These are phyloP conservation scores for Dyspetes luteomarginatus DNA, from an alignment of 2,888 invertebrate genomes.

Conservation along the genomic window DNA sequence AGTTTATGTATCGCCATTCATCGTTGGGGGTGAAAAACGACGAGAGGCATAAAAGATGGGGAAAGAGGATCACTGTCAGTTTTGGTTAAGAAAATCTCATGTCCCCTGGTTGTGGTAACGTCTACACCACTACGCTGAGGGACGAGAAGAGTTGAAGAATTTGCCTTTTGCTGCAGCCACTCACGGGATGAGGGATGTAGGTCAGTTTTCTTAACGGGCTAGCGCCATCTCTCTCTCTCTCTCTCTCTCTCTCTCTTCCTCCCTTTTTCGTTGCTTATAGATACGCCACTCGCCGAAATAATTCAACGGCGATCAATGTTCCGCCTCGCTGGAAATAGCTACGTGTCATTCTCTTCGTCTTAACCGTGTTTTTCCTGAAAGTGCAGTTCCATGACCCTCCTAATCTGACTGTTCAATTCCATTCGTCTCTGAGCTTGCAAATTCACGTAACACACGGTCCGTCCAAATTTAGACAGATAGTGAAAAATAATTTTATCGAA, in stretches of 20 bases:
- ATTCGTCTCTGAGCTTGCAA: too few relatives aligned
- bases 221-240: constrained; percentile 48
- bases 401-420: too few relatives aligned
- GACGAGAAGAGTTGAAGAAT: neutral
- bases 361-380: constrained; percentile 37
- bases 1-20: constrained; percentile 63
- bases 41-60: constrained; percentile 6
- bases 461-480: too few relatives aligned
- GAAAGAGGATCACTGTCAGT: constrained; percentile 49
- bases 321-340: constrained; percentile 79
- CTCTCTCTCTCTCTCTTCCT: constrained; percentile 14
- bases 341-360: constrained; percentile 56
- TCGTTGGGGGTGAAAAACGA: constrained; percentile 56
- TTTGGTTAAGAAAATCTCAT: constrained; percentile 60
- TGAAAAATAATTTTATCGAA: too few relatives aligned
- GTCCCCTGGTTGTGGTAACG: constrained; percentile 4
- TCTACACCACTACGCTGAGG: neutral
- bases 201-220: constrained; percentile 81
- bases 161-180: constrained; percentile 50
- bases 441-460: too few relatives aligned
- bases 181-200: constrained; percentile 74
- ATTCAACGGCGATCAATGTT: constrained; percentile 82
- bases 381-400: too few relatives aligned
- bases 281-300: constrained; percentile 80
- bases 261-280: constrained; percentile 74